These are phyloP conservation scores for Phoronis australis DNA, from an alignment of 2,888 invertebrate species.

Conservation along the genomic window DNA sequence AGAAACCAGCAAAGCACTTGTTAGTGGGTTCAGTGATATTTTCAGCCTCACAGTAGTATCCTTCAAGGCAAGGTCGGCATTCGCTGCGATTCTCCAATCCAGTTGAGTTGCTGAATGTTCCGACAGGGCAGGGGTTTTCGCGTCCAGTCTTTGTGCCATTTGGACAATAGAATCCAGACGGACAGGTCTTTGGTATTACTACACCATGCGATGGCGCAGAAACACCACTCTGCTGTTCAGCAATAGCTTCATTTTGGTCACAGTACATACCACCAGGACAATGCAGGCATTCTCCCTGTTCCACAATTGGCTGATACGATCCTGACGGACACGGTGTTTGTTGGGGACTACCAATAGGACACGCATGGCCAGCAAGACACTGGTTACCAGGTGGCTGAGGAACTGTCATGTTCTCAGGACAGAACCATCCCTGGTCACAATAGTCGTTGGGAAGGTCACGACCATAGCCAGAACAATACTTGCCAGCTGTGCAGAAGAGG, in stretches of 20 bases:
- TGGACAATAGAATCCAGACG: slow-evolving; percentile 45
- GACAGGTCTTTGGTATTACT: slow-evolving; percentile 43
- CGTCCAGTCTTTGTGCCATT: slow-evolving; percentile 36
- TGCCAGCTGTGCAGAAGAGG: slow-evolving; percentile 44
- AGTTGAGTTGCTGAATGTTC: slow-evolving; percentile 43
- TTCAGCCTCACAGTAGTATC: slow-evolving; percentile 41
- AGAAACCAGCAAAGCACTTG: slow-evolving; percentile 37
- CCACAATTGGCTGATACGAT: slow-evolving; percentile 35
- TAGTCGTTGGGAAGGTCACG: slow-evolving; percentile 31
- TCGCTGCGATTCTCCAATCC: slow-evolving; percentile 30
- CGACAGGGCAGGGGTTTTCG: slow-evolving; percentile 41
- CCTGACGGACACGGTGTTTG: slow-evolving; percentile 43
- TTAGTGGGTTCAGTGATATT: slow-evolving; percentile 42
- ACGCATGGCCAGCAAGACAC: slow-evolving; percentile 42
- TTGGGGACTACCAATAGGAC: slow-evolving; percentile 35
- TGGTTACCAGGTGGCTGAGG: slow-evolving; percentile 42
- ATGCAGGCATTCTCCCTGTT: slow-evolving; percentile 28
- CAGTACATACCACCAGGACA: slow-evolving; percentile 46
- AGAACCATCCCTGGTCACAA: slow-evolving; percentile 43
- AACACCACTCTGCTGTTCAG: slow-evolving; percentile 42
- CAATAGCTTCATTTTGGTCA: slow-evolving; percentile 43
- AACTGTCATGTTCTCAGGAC: slow-evolving; percentile 32
- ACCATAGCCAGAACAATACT: slow-evolving; percentile 38
- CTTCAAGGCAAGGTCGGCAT: slow-evolving; percentile 38
- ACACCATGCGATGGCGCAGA: slow-evolving; percentile 44